Base-by-base conservation (phyloP, 2,888 invertebrate species). In the Acrobasis suavella region DNA sequence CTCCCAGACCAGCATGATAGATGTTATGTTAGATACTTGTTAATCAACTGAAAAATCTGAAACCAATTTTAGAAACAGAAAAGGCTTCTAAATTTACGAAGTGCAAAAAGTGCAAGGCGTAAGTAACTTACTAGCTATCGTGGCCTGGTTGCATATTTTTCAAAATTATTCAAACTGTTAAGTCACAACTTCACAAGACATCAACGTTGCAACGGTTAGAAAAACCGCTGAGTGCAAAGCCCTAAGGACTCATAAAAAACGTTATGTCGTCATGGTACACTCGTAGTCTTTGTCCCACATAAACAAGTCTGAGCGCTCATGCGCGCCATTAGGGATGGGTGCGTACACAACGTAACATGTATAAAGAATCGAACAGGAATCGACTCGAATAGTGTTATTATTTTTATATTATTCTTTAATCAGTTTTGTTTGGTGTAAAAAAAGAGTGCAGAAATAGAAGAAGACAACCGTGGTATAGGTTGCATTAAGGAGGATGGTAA, bases 211-310 rank as follows among this genome's bases (percentile, higher is more conserved):
- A 74, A 67, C 67, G 69, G 68, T 65, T 60, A 58, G 65, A 67
- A 60, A 75, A 78, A 78, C 73, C 64, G 67, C 64, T 64, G 77
- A 78, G 89, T 78, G 84, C 87, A 88, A 87, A 80, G 84, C 74
- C 85, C 87, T 78, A 71, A 68, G 76, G 76, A 74, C 77, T 76
- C 73, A 73, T 77, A 85, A 87, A 86, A 85, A 80, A 75, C 73
- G 73, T 80, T 81, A 83, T 82, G 81, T 79, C 80, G 83, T 85
- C 85, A 85, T 83, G 81, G 73, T 65, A 63, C 75, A 70, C 68
- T 71, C 76, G 76, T n/a, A 86, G 83, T 82, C 89, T 87, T 80
- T 71, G 87, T 74, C 78, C 78, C 70, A 65, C 73, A 73, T 70
- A 69, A 77, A 79, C 81, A 72, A 75, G 81, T 81, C 75, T 72